A percentile compares a stretch with the other conserved stretches of the same genome.
Evolutionary conservation across 2,797 vertebrate genomes (phyloP).

Genomic region (Pseudochaenichthys georgianus): DNA sequence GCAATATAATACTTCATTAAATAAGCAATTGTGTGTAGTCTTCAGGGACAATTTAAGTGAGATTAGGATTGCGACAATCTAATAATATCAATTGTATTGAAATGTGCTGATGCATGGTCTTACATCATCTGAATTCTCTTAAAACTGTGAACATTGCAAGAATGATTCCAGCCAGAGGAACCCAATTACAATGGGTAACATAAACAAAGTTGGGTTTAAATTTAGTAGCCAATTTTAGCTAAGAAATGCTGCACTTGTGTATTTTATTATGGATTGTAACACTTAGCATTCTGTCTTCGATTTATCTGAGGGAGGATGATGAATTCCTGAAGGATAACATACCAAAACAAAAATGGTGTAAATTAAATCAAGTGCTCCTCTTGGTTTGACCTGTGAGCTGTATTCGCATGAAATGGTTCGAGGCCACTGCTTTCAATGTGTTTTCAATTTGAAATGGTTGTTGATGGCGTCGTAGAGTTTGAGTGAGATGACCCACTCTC

Average conservation of each 20-base stretch:
- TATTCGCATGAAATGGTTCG: neutral
- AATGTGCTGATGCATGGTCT: neutral
- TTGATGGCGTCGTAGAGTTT: neutral
- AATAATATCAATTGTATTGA: neutral
- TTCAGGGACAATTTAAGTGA: neutral
- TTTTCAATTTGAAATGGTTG: conserved; percentile 1
- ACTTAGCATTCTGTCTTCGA: neutral
- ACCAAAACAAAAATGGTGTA: neutral
- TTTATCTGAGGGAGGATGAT: conserved; percentile 5
- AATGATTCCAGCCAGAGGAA: neutral
- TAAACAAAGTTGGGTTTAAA: neutral
- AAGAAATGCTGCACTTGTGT: neutral
- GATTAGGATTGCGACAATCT: neutral
- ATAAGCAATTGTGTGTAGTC: neutral
- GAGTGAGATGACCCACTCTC: conserved; percentile 34
- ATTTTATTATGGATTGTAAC: neutral
- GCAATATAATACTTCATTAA: neutral
- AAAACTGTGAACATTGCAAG: neutral
- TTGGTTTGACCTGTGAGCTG: neutral
- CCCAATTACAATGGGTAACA: too few relatives aligned
- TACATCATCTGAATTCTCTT: neutral
- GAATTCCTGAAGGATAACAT: conserved; percentile 8
- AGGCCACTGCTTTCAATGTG: neutral
- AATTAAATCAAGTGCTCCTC: conserved; percentile 23
- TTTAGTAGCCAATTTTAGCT: neutral